Percentiles rank a stretch among this genome's conserved stretches.
These are phyloP conservation scores for Xylota sylvarum DNA, from an alignment of 2,888 invertebrate species.

Conservation along the genomic window DNA sequence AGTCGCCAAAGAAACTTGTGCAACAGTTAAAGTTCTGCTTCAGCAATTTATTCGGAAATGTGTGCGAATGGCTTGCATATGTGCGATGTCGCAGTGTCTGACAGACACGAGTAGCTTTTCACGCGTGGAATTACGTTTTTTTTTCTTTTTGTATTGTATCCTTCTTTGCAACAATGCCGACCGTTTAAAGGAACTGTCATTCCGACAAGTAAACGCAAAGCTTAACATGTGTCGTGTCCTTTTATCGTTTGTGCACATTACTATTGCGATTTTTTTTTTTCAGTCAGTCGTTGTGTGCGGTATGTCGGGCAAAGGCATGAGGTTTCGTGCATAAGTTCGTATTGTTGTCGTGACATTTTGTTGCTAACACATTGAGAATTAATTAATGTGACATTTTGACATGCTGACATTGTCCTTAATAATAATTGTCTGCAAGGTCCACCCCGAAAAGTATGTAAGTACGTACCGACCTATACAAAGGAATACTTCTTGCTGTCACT, in stretches of 20 bases:
- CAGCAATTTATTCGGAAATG: slow-evolving; percentile 58
- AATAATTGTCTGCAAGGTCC: slow-evolving; percentile 49
- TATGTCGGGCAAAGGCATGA: slow-evolving; percentile 14
- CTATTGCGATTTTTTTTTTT: slow-evolving; percentile 32
- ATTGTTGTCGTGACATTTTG: slow-evolving; percentile 66
- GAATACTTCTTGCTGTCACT: slow-evolving; percentile 15
- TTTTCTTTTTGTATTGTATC: slow-evolving; percentile 2
- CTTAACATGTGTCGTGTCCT: slow-evolving; percentile 46
- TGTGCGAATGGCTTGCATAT: slow-evolving; percentile 24
- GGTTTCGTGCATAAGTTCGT: slow-evolving; percentile 58
- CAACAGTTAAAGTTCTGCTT: slow-evolving; percentile 59
- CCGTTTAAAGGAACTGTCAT: slow-evolving; percentile 49
- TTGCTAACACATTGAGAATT: slow-evolving; percentile 64
- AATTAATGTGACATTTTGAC: slow-evolving; percentile 72
- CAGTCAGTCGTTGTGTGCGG: slow-evolving; percentile 28
- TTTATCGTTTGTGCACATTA: slow-evolving; percentile 44
- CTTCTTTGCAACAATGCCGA: slow-evolving; percentile 21
- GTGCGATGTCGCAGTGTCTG: slow-evolving; percentile 27
- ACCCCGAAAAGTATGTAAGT: slow-evolving; percentile 17
- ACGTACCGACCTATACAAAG: too few relatives aligned
- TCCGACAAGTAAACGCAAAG: slow-evolving; percentile 49
- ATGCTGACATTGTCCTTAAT: slow-evolving; percentile 54
- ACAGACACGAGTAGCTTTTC: slow-evolving; percentile 43
- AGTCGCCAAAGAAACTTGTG: slow-evolving; percentile 41
- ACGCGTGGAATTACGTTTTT: slow-evolving; percentile 63